Percentiles rank a stretch among this genome's conserved stretches.
phyloP scores from a whole-genome alignment of 2,888 invertebrate genomes.

The Xestoiulus laeticollis region DNA sequence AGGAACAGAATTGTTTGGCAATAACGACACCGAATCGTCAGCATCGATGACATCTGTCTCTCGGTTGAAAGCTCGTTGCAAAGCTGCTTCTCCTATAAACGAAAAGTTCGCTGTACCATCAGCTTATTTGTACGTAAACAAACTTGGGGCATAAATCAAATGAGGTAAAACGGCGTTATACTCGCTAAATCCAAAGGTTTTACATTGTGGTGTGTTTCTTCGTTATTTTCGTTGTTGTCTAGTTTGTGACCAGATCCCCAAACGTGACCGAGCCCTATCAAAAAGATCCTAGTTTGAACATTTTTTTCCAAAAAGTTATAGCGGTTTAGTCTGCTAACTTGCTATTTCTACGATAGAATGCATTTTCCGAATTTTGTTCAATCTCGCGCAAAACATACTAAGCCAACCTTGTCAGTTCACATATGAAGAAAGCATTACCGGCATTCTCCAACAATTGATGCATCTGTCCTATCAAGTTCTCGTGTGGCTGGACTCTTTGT shows the following conservation, averaged over 20 bases:
- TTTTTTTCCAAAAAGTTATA: too few relatives aligned
- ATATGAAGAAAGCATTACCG: too few relatives aligned
- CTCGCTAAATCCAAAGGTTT: conserved; percentile 23
- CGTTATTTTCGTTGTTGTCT: conserved; percentile 1
- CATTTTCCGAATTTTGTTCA: too few relatives aligned
- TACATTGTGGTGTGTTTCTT: background rate
- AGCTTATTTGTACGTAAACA: background rate
- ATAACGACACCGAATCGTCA: background rate
- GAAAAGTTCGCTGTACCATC: background rate
- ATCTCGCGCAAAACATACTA: too few relatives aligned
- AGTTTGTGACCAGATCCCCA: conserved; percentile 39
- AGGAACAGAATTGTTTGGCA: background rate
- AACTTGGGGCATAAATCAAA: background rate
- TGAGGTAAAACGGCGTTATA: background rate
- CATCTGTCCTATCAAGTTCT: background rate
- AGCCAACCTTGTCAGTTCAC: too few relatives aligned
- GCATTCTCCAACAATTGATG: background rate
- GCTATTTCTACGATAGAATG: too few relatives aligned
- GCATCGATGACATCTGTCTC: background rate
- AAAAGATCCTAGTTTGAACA: background rate
- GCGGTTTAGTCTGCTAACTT: too few relatives aligned
- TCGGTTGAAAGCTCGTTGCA: background rate
- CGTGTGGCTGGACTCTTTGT: background rate
- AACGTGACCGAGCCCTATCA: background rate
- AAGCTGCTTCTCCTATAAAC: conserved; percentile 15